These are phyloP conservation scores for Babylonia areolata DNA, from an alignment of 1,140 invertebrate species.

Conservation along the genomic window DNA sequence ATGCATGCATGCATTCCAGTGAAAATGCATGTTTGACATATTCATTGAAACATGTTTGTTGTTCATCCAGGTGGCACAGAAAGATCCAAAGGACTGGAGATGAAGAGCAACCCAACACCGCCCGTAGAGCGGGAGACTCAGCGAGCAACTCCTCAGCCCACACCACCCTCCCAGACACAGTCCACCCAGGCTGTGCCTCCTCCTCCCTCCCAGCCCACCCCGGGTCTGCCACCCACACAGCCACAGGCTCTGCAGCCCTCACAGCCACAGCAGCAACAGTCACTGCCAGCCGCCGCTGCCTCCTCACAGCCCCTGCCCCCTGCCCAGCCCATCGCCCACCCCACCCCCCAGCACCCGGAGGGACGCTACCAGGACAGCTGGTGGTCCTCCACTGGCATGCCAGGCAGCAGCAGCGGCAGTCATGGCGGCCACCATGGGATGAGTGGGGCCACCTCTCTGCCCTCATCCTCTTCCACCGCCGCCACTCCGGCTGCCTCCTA, in stretches of 20 bases:
- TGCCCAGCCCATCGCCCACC: slow-evolving; percentile 24
- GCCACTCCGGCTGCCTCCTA: slow-evolving; percentile 18
- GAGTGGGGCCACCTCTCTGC: neutral
- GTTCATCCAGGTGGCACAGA: slow-evolving; percentile 23
- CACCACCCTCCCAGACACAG: neutral
- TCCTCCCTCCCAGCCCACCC: neutral
- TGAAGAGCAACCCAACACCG: neutral
- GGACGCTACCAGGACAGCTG: slow-evolving; percentile 33
- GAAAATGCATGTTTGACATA: too few species aligned
- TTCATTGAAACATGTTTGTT: too few species aligned
- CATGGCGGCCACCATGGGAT: slow-evolving; percentile 2
- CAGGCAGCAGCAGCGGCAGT: neutral
- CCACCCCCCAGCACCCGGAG: slow-evolving; percentile 17
- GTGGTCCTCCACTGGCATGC: slow-evolving; percentile 3
- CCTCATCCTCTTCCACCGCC: slow-evolving; percentile 22
- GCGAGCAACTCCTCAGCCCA: neutral
- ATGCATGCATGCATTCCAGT: too few species aligned
- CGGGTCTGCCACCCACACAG: neutral
- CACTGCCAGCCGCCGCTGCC: neutral
- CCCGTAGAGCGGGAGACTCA: neutral
- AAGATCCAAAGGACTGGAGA: neutral
- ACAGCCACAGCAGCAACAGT: neutral
- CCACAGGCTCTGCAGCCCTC: neutral
- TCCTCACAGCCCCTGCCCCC: slow-evolving; percentile 4
- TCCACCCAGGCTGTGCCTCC: neutral